A percentile compares a stretch with the other conserved stretches of the same genome.
Evolutionary conservation across 2,888 invertebrate genomes (phyloP).

Genomic region (Rugalucina vietnamica): DNA sequence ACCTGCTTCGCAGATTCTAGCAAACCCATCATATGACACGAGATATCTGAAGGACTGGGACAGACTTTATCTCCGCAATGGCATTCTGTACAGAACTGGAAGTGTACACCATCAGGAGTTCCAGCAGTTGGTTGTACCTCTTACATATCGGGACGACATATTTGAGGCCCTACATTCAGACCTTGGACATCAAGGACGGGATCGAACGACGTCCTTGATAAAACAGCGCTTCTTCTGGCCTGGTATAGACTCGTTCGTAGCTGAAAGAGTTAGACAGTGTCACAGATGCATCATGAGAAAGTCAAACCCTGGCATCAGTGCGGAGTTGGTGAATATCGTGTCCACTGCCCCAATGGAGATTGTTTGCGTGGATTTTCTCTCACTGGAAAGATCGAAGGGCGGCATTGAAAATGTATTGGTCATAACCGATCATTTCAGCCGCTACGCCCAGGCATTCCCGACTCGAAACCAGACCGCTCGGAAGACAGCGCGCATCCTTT

Average conservation of each 20-base stretch:
- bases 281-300: not conserved
- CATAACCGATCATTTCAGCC: constrained; percentile 32
- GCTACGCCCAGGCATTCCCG: constrained; percentile 37
- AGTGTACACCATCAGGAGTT: not conserved
- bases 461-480: constrained; percentile 35
- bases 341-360: constrained; percentile 19
- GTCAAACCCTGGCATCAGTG: not conserved
- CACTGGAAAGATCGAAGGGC: constrained; percentile 40
- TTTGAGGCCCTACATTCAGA: constrained; percentile 35
- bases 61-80: constrained; percentile 13
- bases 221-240: constrained; percentile 34
- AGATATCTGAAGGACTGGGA: constrained; percentile 14
- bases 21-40: not conserved
- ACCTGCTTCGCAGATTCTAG: not conserved
- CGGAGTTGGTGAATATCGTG: not conserved
- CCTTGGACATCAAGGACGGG: constrained; percentile 43
- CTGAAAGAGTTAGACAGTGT: not conserved
- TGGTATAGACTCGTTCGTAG: constrained; percentile 3
- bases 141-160: not conserved
- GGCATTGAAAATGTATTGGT: constrained; percentile 50
- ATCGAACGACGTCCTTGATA: constrained; percentile 18
- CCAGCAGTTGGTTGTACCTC: constrained; percentile 33
- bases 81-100: constrained; percentile 26
- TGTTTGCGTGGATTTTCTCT: constrained; percentile 21
- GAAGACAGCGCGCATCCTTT: constrained; percentile 30